These are phyloP conservation scores for Chionis minor DNA, from an alignment of 2,113 vertebrate genomes.

Conservation along the genomic window DNA sequence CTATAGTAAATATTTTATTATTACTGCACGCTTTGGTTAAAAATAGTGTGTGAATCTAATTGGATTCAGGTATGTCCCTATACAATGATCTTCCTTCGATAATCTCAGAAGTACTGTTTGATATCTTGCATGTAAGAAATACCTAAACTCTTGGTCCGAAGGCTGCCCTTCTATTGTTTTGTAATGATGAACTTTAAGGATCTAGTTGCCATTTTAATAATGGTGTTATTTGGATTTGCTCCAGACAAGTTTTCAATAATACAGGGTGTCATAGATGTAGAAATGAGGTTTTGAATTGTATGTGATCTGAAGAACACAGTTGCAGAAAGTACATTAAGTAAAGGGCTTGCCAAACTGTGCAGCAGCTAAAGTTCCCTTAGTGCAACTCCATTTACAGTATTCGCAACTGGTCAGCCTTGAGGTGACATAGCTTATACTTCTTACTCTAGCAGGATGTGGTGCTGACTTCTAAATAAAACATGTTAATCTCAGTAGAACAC, in stretches of 20 bases:
- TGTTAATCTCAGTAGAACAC: neutral
- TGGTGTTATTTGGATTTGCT: neutral
- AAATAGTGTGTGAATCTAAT: neutral
- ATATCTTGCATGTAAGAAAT: neutral
- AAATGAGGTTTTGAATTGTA: neutral
- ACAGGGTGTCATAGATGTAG: conserved; percentile 10
- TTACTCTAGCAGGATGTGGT: neutral
- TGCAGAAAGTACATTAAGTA: neutral
- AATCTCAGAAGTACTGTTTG: neutral
- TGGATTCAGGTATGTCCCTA: neutral
- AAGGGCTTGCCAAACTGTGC: neutral
- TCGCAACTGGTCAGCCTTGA: neutral
- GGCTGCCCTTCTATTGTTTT: neutral
- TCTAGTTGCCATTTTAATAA: neutral
- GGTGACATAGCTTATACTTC: neutral
- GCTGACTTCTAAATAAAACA: neutral
- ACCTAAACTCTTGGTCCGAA: neutral
- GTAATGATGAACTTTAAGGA: neutral
- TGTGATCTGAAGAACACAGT: neutral
- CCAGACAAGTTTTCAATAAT: neutral
- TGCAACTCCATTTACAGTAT: neutral
- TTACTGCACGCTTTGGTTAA: neutral
- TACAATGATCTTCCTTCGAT: neutral
- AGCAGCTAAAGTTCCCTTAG: neutral
- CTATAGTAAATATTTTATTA: neutral